These are phyloP conservation scores for Eurosta solidaginis DNA, from an alignment of 1,140 invertebrate species.

Conservation along the genomic window DNA sequence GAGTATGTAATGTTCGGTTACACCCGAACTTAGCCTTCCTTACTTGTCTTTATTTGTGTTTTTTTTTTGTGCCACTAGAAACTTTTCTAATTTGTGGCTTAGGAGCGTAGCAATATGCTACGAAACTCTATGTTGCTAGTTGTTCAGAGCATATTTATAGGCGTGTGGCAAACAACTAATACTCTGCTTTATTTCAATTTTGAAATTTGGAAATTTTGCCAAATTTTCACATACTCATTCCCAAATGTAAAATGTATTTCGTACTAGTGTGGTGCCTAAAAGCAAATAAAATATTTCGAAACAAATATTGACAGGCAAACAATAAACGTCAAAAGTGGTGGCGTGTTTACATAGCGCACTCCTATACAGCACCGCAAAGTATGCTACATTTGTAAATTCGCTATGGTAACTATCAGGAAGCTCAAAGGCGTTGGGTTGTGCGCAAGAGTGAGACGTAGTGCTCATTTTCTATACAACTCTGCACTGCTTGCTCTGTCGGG, in stretches of 20 bases:
- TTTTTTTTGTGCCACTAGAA: background rate
- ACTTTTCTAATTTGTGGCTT: conserved; percentile 27
- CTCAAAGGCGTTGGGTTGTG: no score
- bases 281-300: conserved; percentile 19
- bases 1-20: background rate
- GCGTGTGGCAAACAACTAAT: no score
- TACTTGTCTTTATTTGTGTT: conserved; percentile 6
- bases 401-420: no score
- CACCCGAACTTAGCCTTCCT: no score
- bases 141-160: background rate
- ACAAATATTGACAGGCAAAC: conserved; percentile 28
- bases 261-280: background rate
- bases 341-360: background rate
- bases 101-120: conserved; percentile 12
- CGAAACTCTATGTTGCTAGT: no score
- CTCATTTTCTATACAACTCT: background rate
- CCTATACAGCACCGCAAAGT: background rate
- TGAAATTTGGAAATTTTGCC: conserved; percentile 11
- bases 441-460: background rate
- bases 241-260: background rate
- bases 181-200: background rate
- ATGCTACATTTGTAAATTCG: background rate
- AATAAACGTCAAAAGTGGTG: conserved; percentile 2
- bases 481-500: conserved; percentile 9
- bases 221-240: conserved; percentile 5